Evolutionary conservation across 2,888 invertebrate species (phyloP).

Genomic region (Nasonia oneida): DNA sequence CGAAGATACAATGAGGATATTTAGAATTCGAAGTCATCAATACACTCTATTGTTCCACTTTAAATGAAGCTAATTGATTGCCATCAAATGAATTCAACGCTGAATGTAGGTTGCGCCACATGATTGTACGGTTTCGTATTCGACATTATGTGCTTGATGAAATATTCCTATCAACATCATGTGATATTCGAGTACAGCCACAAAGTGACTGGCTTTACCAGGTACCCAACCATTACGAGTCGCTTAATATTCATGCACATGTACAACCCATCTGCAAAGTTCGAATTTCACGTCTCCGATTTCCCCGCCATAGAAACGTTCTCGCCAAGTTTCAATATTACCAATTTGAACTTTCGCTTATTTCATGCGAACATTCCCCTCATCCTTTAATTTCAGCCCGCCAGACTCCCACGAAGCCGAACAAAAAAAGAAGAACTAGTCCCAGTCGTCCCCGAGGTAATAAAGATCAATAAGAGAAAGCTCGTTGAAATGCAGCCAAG

Average conservation of each 20-base stretch:
- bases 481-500: conserved; percentile 35
- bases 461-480: conserved; percentile 28
- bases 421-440: not conserved
- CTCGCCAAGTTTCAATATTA: not conserved
- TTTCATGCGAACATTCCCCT: too few species aligned
- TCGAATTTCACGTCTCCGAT: not conserved
- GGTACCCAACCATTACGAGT: not conserved
- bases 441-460: not conserved
- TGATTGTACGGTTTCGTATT: not conserved
- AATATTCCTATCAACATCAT: not conserved
- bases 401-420: not conserved
- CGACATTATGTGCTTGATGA: not conserved
- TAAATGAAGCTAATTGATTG: not conserved
- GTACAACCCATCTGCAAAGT: not conserved
- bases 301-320: not conserved
- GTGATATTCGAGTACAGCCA: not conserved
- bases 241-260: not conserved
- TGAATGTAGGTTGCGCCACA: not conserved
- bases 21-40: too few species aligned
- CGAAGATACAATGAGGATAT: too few species aligned
- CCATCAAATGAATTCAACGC: not conserved
- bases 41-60: not conserved
- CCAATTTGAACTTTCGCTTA: not conserved
- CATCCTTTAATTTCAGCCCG: not conserved
- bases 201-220: not conserved